Conservation (phyloP, 2,797 vertebrate genomes). For the Uromys caudimaculatus region DNA sequence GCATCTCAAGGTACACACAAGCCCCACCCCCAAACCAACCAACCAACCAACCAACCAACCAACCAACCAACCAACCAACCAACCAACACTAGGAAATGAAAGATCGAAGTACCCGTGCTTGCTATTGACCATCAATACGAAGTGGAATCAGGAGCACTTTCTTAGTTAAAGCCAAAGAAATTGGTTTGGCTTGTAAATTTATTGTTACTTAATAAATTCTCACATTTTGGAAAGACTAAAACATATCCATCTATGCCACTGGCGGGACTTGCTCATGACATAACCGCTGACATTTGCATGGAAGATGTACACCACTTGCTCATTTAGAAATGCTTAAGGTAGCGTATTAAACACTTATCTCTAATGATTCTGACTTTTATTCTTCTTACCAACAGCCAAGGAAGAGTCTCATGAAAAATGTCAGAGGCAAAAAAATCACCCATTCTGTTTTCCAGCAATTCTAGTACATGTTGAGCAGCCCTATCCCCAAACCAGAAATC, state of each 20-base stretch:
- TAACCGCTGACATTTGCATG: not conserved
- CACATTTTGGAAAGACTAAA: not conserved
- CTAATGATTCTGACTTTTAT: not conserved
- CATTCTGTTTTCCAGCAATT: not conserved
- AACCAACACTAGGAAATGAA: not conserved
- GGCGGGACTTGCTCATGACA: not conserved
- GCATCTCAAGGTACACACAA: not conserved
- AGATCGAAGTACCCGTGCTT: not conserved
- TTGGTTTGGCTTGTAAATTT: not conserved
- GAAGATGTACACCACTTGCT: not conserved
- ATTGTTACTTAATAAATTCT: not conserved
- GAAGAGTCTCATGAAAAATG: not conserved
- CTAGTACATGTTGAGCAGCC: not conserved
- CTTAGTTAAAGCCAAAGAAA: not conserved
- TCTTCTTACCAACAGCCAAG: not conserved
- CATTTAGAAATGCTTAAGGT: not conserved
- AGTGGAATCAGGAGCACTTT: not conserved
- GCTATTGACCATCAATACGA: not conserved
- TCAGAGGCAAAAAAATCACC: not conserved
- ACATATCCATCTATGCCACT: not conserved
- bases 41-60: no score
- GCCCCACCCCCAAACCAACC: not conserved
- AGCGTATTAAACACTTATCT: not conserved
- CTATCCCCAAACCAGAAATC: not conserved
- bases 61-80: no score